Evolutionary conservation across 2,888 invertebrate genomes (phyloP), one percentile per base, ranked within the genome.

Genomic region (Cantharis flavilabris): DNA sequence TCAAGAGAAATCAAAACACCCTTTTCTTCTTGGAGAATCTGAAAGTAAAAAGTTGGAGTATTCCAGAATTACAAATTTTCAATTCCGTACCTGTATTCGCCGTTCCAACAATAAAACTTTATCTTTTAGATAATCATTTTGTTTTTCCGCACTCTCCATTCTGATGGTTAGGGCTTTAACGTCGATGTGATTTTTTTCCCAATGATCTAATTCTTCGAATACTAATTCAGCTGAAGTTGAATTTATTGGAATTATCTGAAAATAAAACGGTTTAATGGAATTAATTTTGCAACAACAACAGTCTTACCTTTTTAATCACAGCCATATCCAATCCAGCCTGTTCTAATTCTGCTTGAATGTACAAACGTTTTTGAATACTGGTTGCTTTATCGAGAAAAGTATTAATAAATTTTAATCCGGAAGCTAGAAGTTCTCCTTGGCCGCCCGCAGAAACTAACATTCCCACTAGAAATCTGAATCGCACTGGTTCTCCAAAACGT

Each of bases 401-500:
- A 86, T 97, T 97, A 73, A 98, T 91, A 86, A 98, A 97, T 83
- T 91, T 92, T 80, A 98, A 90, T 0, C 97, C 97, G 3, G 95
- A 94, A 3, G 94, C 92, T 82, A 96, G 92, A 4, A 96, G 89
- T 80, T 94, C 94, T 0, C 93, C 93, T 72, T 90, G 89, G 10
- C 89, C 89, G 14, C 95, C 94, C 0, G 93, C 91, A 75, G 96
- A 95, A 83, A 94, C 94, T 76, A 97, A 90, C 92, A 97, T 97
- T 1, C 97, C 97, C 9, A 97, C 94, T 0, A 98, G 91, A 86
- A 98, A 94, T 78, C 97, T 92, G 89, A 98, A 98, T 85, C 97
- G 92, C 7, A 97, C 97, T 0, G 97, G 97, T 86, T 98, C 98
- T 3, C 97, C 97, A 86, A 96, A 96, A 77, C 97, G 92, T 7